Base-by-base conservation (phyloP, 2,888 invertebrate genomes). In the Priocnemis perturbator region DNA sequence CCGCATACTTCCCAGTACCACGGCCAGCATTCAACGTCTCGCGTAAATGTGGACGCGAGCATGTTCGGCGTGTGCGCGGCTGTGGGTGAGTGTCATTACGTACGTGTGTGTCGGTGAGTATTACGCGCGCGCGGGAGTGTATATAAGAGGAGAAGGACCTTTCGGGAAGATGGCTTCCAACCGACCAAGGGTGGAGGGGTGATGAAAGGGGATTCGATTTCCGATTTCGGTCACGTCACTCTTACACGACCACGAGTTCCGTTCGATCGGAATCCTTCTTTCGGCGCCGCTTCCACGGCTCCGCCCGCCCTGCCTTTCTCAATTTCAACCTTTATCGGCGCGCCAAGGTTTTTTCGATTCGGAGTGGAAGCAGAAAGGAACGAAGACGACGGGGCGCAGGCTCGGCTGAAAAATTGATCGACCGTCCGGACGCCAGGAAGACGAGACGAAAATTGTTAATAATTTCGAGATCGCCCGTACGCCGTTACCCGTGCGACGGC, bases 121-220 rank as follows among this genome's bases (percentile, higher is more conserved):
- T 47, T 44, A 59, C 23, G 21, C 21, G 21, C 59, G 21, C 3
- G n/a, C n/a, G 3, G 19, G 44, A 14, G 44, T 47, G 19, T 58
- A 5, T 58, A 58, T 44, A 58, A 14, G 11, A 17, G 20, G 15
- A 17, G 21, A 47, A 44, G 23, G n/a, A 44, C 45, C 47, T 20
- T 59, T 59, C 21, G 37, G 58, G 19, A 17, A 21, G 50, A 17
- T 3, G 58, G 47, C 58, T 59, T 9, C 23, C 5, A 14, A 14
- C 50, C 30, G 50, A 5, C 20, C 15, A 37, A 14, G 17, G 45
- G 19, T 14, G 21, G 58, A 69, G 4, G 17, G 30, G 57, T 23
- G 58, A 21, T 47, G n/a, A 57, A 44, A 62, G 50, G 48, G 58
- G 55, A 20, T 84, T 85, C 85, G 83, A 87, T 87, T 87, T 88